These are phyloP conservation scores for Tenebrio molitor DNA, from an alignment of 1,140 invertebrate species.

Conservation along the genomic window DNA sequence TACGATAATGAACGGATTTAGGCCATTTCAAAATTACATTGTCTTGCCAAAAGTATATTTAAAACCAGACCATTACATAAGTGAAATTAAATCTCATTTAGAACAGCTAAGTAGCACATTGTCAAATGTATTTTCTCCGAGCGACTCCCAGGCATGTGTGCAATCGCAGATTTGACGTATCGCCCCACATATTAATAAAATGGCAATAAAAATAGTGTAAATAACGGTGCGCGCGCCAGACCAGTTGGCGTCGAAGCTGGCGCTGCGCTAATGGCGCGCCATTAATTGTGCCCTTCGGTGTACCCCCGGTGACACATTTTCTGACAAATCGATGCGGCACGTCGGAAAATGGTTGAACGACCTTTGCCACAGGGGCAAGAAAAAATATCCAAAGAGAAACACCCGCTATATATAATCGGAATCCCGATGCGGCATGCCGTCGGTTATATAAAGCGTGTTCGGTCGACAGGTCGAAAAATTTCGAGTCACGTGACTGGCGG, in stretches of 20 bases:
- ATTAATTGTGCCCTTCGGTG: conserved; percentile 17
- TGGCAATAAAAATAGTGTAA: neutral
- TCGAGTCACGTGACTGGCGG: conserved; percentile 5
- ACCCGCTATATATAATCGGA: neutral
- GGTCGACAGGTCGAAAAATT: conserved; percentile 1
- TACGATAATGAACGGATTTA: neutral
- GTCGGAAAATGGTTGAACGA: conserved; percentile 15
- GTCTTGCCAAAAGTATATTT: conserved; percentile 29
- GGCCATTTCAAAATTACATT: conserved; percentile 20
- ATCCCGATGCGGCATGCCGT: neutral
- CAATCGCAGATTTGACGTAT: neutral
- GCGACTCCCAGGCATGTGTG: neutral
- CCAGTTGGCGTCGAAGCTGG: neutral
- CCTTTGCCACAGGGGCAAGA: conserved; percentile 1
- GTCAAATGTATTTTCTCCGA: neutral
- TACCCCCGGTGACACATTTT: conserved; percentile 12
- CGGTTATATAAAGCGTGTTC: no score
- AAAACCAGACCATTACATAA: conserved; percentile 22
- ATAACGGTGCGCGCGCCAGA: neutral
- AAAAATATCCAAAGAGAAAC: neutral
- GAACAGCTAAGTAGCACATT: conserved; percentile 11
- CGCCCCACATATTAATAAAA: no score
- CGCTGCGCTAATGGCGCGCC: conserved; percentile 6
- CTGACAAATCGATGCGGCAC: neutral
- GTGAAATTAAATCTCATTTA: conserved; percentile 12